A percentile compares a stretch with the other conserved stretches of the same genome.
phyloP scores from a whole-genome alignment of 2,888 invertebrate genomes.

The Agrotis clavis region DNA sequence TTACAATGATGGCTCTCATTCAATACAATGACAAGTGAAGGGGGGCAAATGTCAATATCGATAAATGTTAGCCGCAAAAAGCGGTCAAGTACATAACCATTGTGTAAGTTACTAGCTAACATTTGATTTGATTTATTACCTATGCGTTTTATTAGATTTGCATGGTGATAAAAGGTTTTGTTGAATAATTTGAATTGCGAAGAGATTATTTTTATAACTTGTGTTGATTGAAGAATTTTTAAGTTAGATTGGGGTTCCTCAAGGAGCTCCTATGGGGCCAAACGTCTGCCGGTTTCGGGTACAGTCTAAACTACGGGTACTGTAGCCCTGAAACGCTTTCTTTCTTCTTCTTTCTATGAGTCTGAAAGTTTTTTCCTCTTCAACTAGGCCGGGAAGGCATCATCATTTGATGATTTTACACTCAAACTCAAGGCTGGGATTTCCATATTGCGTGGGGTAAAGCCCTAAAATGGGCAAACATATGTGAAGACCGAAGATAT shows the following conservation, averaged over 20 bases:
- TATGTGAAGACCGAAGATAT: not conserved
- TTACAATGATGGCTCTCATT: conserved; percentile 31
- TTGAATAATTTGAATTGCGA: conserved; percentile 14
- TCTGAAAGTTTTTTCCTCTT: too few relatives aligned
- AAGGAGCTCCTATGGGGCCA: too few relatives aligned
- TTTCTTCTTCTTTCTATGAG: too few relatives aligned
- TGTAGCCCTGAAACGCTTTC: too few relatives aligned
- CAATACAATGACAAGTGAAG: conserved; percentile 52
- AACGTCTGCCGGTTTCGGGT: too few relatives aligned
- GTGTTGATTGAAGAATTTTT: conserved; percentile 1
- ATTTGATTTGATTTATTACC: conserved; percentile 43
- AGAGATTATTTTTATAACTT: not conserved
- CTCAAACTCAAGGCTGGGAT: not conserved
- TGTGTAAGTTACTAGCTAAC: conserved; percentile 41
- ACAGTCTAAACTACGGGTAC: too few relatives aligned
- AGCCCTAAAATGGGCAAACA: not conserved
- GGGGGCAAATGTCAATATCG: conserved; percentile 57
- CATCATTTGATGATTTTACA: too few relatives aligned
- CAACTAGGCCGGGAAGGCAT: too few relatives aligned
- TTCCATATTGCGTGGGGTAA: not conserved
- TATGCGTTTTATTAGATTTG: conserved; percentile 29
- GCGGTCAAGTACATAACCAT: conserved; percentile 55
- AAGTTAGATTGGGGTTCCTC: not conserved
- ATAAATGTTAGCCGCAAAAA: conserved; percentile 44
- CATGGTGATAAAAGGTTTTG: conserved; percentile 32